These are phyloP conservation scores for Schizotus pectinicornis DNA, from an alignment of 2,888 invertebrate species.

Conservation along the genomic window DNA sequence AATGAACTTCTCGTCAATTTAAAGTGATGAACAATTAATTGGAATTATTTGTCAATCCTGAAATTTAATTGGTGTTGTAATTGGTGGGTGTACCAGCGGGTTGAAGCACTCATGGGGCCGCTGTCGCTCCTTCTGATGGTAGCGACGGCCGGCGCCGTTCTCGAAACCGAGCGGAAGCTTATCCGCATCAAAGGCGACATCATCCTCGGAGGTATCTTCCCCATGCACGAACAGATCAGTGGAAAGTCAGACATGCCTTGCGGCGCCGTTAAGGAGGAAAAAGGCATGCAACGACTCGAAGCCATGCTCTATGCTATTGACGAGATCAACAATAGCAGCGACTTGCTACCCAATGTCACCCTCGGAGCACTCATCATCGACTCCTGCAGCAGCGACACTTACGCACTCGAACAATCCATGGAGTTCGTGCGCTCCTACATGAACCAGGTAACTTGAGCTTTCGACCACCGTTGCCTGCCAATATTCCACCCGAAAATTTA, in stretches of 20 bases:
- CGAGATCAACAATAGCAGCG: constrained; percentile 66
- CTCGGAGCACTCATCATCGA: constrained; percentile 68
- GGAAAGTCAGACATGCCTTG: constrained; percentile 58
- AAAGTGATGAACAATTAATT: constrained; percentile 35
- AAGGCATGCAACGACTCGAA: constrained; percentile 73
- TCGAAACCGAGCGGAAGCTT: constrained; percentile 45
- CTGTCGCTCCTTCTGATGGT: constrained; percentile 28
- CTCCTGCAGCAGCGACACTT: constrained; percentile 70
- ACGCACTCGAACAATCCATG: constrained; percentile 72
- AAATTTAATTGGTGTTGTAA: constrained; percentile 22
- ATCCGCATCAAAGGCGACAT: constrained; percentile 65
- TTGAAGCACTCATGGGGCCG: constrained; percentile 22
- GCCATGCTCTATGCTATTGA: constrained; percentile 72
- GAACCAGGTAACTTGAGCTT: constrained; percentile 65
- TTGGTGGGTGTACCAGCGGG: constrained; percentile 17
- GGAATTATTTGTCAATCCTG: constrained; percentile 30
- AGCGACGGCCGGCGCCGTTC: constrained; percentile 30
- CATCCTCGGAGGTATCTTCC: constrained; percentile 72
- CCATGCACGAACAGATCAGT: constrained; percentile 68
- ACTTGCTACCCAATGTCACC: constrained; percentile 67
- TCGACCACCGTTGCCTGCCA: too few species aligned
- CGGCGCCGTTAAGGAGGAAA: constrained; percentile 68
- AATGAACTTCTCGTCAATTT: constrained; percentile 21
- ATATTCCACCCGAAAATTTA: too few species aligned
- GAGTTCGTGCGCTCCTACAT: constrained; percentile 68